phyloP scores from a whole-genome alignment of 2,113 vertebrate genomes.

The Equus quagga region DNA sequence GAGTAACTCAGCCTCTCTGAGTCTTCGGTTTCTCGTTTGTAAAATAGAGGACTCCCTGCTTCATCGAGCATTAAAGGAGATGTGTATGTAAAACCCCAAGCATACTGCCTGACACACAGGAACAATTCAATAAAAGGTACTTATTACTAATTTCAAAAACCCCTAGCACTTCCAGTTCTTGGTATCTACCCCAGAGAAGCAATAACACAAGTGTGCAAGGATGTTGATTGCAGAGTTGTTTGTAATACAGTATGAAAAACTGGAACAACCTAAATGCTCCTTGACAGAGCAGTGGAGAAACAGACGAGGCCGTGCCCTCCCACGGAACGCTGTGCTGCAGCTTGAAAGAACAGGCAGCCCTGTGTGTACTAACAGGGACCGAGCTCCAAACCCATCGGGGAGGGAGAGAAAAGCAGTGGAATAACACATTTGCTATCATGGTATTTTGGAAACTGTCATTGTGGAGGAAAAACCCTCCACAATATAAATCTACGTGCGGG shows the following conservation, averaged over 20 bases:
- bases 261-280: neutral
- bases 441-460: too few species aligned
- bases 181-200: neutral
- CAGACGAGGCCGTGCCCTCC: neutral
- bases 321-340: neutral
- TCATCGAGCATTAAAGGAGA: neutral
- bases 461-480: neutral
- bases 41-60: neutral
- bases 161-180: neutral
- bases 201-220: neutral
- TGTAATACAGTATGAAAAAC: neutral
- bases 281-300: neutral
- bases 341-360: too few species aligned
- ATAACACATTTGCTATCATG: too few species aligned
- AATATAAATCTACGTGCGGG: too few species aligned
- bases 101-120: neutral
- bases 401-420: neutral
- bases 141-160: neutral
- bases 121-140: neutral
- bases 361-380: rapidly evolving
- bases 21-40: neutral
- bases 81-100: neutral
- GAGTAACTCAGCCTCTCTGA: neutral
- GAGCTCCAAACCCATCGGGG: neutral
- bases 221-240: neutral